Conservation (phyloP, 2,888 invertebrate species). For the Euzetes globulus region DNA sequence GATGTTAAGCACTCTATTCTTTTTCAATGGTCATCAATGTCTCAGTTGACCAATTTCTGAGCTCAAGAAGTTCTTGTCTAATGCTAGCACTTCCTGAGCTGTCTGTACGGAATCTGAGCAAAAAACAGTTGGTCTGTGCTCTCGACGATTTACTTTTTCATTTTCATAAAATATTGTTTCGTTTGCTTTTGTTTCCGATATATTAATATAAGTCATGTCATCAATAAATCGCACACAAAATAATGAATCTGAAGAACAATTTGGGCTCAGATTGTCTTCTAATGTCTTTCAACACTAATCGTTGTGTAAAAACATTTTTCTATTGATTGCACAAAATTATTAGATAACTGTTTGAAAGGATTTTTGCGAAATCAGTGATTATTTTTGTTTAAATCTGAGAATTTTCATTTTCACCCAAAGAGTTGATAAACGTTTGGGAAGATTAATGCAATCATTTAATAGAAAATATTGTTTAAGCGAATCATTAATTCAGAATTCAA, state of each 20-base stretch:
- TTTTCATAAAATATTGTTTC: not conserved
- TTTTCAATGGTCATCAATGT: not conserved
- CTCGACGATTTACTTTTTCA: not conserved
- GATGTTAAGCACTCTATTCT: not conserved
- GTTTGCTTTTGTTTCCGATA: not conserved
- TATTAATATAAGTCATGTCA: not conserved
- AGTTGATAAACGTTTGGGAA: not conserved
- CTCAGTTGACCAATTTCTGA: constrained; percentile 23
- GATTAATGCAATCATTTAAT: not conserved
- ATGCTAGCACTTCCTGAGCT: constrained; percentile 21
- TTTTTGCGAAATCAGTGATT: no score
- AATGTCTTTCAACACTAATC: no score
- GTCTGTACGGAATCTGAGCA: not conserved
- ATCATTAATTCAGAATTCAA: constrained; percentile 20
- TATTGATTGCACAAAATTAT: no score
- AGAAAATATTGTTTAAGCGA: constrained; percentile 5
- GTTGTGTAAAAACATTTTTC: no score
- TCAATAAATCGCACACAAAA: not conserved
- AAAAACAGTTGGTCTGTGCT: not conserved
- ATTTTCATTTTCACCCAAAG: no score
- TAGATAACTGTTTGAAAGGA: no score
- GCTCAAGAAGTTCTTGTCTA: not conserved
- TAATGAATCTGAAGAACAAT: not conserved
- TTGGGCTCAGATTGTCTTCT: not conserved
- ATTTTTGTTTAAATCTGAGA: no score